These are phyloP conservation scores for Stramonita haemastoma DNA, from an alignment of 2,888 invertebrate species.

Conservation along the genomic window DNA sequence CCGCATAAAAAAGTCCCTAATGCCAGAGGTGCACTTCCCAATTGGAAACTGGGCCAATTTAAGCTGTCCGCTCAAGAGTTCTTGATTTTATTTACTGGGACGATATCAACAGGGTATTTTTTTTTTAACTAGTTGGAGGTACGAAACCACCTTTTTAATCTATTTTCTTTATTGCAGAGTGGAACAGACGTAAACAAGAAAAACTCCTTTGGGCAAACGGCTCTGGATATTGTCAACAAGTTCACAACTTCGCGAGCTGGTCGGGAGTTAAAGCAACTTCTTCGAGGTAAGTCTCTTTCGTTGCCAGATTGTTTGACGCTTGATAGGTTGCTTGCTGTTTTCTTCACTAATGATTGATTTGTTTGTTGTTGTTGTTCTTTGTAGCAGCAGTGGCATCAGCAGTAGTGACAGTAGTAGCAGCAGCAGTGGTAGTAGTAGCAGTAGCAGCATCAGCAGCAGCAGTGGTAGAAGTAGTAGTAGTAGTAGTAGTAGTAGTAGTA, in stretches of 20 bases:
- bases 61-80: too few relatives aligned
- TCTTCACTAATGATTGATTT: too few relatives aligned
- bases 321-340: too few relatives aligned
- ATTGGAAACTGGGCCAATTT: too few relatives aligned
- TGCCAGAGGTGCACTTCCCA: too few relatives aligned
- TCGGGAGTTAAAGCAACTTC: slow-evolving; percentile 78
- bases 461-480: neutral
- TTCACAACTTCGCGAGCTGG: slow-evolving; percentile 77
- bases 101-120: too few relatives aligned
- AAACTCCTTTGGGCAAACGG: slow-evolving; percentile 78
- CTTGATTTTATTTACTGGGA: too few relatives aligned
- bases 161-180: slow-evolving; percentile 69
- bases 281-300: slow-evolving; percentile 77
- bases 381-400: neutral
- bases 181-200: slow-evolving; percentile 78
- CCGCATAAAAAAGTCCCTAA: too few relatives aligned
- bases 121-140: too few relatives aligned
- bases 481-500: neutral
- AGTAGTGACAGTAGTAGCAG: neutral
- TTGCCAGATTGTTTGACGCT: too few relatives aligned
- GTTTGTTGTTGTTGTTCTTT: too few relatives aligned
- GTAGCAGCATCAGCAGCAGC: neutral
- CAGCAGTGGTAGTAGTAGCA: neutral
- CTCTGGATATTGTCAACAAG: slow-evolving; percentile 78
- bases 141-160: too few relatives aligned